Base-by-base conservation (phyloP, 2,113 vertebrate species). In the Rhegmatorhina hoffmannsi region DNA sequence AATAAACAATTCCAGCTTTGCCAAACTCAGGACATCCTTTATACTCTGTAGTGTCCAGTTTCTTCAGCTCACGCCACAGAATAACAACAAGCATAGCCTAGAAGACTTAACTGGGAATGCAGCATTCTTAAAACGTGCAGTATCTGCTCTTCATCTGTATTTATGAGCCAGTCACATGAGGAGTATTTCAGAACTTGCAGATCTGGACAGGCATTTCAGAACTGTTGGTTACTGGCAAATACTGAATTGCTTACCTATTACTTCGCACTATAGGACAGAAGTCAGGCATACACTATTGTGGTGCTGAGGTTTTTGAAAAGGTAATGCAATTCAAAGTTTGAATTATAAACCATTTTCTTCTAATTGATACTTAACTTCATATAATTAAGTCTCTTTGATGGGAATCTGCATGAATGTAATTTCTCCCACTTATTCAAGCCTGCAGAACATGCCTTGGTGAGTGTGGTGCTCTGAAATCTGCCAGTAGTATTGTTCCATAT, bases 281-380 rank as follows among this genome's bases (percentile, higher is more conserved):
- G 17, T 74, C 40, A 62, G 72, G 62, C 90, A 76, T 47, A 64
- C 13, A 12, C 4, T 83, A 5, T 25, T 81, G 47, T 59, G 33
- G n/a, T 77, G 67, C 25, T 33, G 87, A 17, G 47, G 19, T 55
- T 68, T 70, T 89, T 4, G 9, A 62, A 79, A 89, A 84, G 9
- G 21, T 52, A 87, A 77, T 67, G 50, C 31, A 40, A 56, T 77
- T 84, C 8, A 46, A 44, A 29, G 1, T 90, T 74, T 43, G 18
- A 81, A 68, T 80, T 77, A 40, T 67, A 83, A 62, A 2, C 8
- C 7, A 11, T 84, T 94, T 88, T 94, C 44, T 88, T 70, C 24
- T 94, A 87, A 89, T 44, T 86, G 38, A 20, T 84, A 89, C 80
- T 92, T 81, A 81, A 78, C 52, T 94, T 92, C 16, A 36, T 64